Evolutionary conservation across 2,797 vertebrate genomes (phyloP).

Genomic region (Channa striata): DNA sequence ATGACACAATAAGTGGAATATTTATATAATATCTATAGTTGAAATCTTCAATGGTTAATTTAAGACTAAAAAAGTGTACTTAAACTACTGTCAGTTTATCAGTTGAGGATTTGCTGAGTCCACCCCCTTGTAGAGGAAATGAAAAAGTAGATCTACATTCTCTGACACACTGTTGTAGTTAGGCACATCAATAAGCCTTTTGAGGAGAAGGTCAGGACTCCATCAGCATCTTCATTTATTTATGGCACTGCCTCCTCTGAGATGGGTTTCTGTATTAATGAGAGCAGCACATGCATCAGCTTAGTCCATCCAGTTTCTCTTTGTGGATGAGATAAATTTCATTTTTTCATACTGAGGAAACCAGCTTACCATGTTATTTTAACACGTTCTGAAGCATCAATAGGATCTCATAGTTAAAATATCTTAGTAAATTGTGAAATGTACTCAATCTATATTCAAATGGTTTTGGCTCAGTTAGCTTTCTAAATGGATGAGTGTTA

Average conservation of each 20-base stretch:
- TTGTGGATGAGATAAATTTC: background rate
- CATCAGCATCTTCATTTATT: slow-evolving; percentile 69
- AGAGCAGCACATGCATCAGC: slow-evolving; percentile 18
- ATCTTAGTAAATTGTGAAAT: background rate
- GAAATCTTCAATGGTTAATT: slow-evolving; percentile 4
- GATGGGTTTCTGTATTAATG: slow-evolving; percentile 33
- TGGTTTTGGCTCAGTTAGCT: background rate
- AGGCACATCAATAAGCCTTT: slow-evolving; percentile 57
- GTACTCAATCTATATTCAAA: background rate
- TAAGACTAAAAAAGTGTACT: slow-evolving; percentile 18
- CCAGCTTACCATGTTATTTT: background rate
- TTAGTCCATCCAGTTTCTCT: slow-evolving; percentile 10
- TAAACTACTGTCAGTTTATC: slow-evolving; percentile 13
- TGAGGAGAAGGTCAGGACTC: slow-evolving; percentile 61
- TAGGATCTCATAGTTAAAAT: background rate
- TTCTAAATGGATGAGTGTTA: background rate
- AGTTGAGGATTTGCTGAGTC: slow-evolving; percentile 26
- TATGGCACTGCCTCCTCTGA: slow-evolving; percentile 44
- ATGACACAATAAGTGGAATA: too few species aligned
- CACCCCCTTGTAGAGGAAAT: slow-evolving; percentile 38
- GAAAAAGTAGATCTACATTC: slow-evolving; percentile 29
- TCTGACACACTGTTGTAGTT: slow-evolving; percentile 36
- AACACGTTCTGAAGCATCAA: background rate
- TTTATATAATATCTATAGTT: slow-evolving; percentile 33
- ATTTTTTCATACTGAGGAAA: background rate